Evolutionary conservation across 2,888 invertebrate genomes (phyloP).

Genomic region (Drosophila testacea): DNA sequence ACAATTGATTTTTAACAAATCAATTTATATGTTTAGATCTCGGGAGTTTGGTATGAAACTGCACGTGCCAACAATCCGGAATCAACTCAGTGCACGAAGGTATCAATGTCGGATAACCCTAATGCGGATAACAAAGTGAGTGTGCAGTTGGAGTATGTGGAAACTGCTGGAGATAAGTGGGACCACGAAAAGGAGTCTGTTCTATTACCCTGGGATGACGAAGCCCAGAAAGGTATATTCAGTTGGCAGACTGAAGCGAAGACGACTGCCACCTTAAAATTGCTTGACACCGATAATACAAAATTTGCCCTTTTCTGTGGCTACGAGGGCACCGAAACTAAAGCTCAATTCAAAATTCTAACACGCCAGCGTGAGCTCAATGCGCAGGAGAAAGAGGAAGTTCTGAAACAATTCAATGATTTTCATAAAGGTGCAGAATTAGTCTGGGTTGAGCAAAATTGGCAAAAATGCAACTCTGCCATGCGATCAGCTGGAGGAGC

Average conservation of each 20-base stretch:
- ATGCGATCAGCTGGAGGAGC: slow-evolving; percentile 2
- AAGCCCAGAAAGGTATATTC: slow-evolving; percentile 38
- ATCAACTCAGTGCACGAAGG: slow-evolving; percentile 15
- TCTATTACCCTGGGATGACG: slow-evolving; percentile 25
- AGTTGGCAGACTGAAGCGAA: not conserved
- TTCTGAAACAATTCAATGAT: not conserved
- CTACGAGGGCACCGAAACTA: not conserved
- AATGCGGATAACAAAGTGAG: slow-evolving; percentile 6
- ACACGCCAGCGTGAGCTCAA: slow-evolving; percentile 29
- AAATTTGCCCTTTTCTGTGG: slow-evolving; percentile 24
- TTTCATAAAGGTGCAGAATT: not conserved
- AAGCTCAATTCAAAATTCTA: slow-evolving; percentile 18
- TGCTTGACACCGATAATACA: slow-evolving; percentile 13
- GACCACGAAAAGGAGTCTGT: not conserved
- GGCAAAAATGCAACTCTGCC: slow-evolving; percentile 14
- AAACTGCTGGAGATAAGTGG: slow-evolving; percentile 30
- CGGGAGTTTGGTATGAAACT: slow-evolving; percentile 37
- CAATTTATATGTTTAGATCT: slow-evolving; percentile 10
- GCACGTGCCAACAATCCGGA: slow-evolving; percentile 12
- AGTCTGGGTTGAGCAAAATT: slow-evolving; percentile 14
- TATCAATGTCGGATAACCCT: not conserved
- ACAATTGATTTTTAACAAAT: not conserved
- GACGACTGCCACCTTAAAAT: slow-evolving; percentile 19
- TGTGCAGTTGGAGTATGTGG: slow-evolving; percentile 21
- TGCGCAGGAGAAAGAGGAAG: not conserved